These are phyloP conservation scores for Campopleginae sp. DNA, from an alignment of 2,888 invertebrate species.

Conservation along the genomic window DNA sequence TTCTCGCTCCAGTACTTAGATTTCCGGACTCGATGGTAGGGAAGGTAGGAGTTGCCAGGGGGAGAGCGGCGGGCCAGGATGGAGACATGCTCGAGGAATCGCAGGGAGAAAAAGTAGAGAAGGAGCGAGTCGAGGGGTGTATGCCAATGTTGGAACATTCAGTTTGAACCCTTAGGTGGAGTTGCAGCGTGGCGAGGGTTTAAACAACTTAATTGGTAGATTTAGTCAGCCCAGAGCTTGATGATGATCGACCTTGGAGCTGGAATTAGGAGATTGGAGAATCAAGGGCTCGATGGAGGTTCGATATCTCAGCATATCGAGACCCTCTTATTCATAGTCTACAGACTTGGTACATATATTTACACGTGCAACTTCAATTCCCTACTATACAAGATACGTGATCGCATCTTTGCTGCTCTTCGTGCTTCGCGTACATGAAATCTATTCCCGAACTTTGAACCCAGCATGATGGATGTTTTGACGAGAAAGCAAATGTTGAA, in stretches of 20 bases:
- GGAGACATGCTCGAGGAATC: slow-evolving; percentile 8
- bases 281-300: slow-evolving; percentile 25
- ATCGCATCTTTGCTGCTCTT: slow-evolving; percentile 53
- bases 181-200: slow-evolving; percentile 38
- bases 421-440: slow-evolving; percentile 41
- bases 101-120: slow-evolving; percentile 15
- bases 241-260: slow-evolving; percentile 63
- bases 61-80: slow-evolving; percentile 23
- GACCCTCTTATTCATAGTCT: slow-evolving; percentile 17
- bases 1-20: slow-evolving; percentile 72
- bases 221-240: slow-evolving; percentile 63
- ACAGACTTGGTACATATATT: not conserved
- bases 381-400: slow-evolving; percentile 34
- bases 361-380: not conserved
- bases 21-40: slow-evolving; percentile 68
- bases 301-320: slow-evolving; percentile 18
- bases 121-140: slow-evolving; percentile 19
- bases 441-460: slow-evolving; percentile 13
- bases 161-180: slow-evolving; percentile 25
- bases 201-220: slow-evolving; percentile 69
- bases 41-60: slow-evolving; percentile 3
- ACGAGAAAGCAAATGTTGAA: not conserved
- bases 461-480: not conserved
- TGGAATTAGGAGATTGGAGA: slow-evolving; percentile 56
- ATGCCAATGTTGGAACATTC: slow-evolving; percentile 20